These are phyloP conservation scores for Meandrusa payeni DNA, from an alignment of 2,888 invertebrate species.

Conservation along the genomic window DNA sequence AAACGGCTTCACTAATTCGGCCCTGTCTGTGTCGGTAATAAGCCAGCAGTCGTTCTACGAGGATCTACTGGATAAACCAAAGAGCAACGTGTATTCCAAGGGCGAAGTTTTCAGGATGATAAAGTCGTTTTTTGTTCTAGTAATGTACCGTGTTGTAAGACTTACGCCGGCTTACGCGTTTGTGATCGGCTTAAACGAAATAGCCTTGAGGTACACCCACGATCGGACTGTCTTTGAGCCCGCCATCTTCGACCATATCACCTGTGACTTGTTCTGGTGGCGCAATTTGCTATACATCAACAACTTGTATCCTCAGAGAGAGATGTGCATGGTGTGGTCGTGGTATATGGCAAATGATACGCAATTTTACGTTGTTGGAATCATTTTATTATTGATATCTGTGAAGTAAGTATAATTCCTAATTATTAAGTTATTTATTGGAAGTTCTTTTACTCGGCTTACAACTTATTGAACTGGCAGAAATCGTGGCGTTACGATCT, in stretches of 20 bases:
- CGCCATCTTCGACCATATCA: conserved; percentile 84
- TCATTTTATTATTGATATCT: conserved; percentile 83
- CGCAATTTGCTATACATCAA: conserved; percentile 91
- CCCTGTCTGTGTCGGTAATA: conserved; percentile 64
- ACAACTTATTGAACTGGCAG: no score
- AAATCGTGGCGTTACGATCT: no score
- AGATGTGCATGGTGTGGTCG: conserved; percentile 91
- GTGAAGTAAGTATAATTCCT: conserved; percentile 79
- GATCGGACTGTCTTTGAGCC: conserved; percentile 88
- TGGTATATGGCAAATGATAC: conserved; percentile 92
- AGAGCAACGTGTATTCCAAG: conserved; percentile 51
- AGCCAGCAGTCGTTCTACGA: conserved; percentile 72
- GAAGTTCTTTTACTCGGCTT: no score
- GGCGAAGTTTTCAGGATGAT: conserved; percentile 59
- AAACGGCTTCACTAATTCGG: conserved; percentile 68
- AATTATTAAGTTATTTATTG: neutral
- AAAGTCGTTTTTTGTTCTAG: conserved; percentile 72
- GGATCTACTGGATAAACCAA: conserved; percentile 61
- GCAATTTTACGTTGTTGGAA: conserved; percentile 87
- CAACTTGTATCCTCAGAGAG: conserved; percentile 87
- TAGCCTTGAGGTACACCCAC: conserved; percentile 86
- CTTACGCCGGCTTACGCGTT: conserved; percentile 91
- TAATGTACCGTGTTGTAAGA: conserved; percentile 82
- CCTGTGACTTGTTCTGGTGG: conserved; percentile 92
- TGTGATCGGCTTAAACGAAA: conserved; percentile 87